Conservation (phyloP, 2,888 invertebrate species). For the Mellilla xanthometata region DNA sequence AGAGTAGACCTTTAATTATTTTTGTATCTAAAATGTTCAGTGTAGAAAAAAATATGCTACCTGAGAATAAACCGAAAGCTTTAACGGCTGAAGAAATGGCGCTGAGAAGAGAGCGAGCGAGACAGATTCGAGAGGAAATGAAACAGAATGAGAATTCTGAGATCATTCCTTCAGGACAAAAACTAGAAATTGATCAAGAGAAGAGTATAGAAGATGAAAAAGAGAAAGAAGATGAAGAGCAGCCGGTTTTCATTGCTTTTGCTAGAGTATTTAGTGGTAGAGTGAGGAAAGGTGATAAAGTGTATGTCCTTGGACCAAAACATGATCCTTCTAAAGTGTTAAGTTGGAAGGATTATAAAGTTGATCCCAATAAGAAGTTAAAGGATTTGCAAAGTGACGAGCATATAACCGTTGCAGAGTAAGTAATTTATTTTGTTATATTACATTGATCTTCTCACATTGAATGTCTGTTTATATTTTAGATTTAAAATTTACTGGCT, state of each 20-base stretch:
- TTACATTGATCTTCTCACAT: no score
- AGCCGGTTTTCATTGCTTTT: slow-evolving; percentile 92
- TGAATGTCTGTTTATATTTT: no score
- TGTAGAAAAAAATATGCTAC: slow-evolving; percentile 87
- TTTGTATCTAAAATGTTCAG: slow-evolving; percentile 96
- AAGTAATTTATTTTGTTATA: no score
- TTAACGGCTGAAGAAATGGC: slow-evolving; percentile 89
- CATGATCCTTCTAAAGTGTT: slow-evolving; percentile 89
- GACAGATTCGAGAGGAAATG: slow-evolving; percentile 84
- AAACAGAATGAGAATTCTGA: slow-evolving; percentile 48
- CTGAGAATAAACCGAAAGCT: slow-evolving; percentile 90
- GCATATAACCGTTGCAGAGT: slow-evolving; percentile 85
- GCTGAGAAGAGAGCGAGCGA: slow-evolving; percentile 85
- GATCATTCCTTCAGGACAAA: slow-evolving; percentile 36
- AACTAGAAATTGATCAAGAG: slow-evolving; percentile 45
- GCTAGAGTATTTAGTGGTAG: slow-evolving; percentile 96
- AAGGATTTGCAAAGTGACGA: slow-evolving; percentile 84
- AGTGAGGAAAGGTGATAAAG: slow-evolving; percentile 87
- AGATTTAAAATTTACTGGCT: no score
- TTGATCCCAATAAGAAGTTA: slow-evolving; percentile 75
- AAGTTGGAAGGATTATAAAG: slow-evolving; percentile 57
- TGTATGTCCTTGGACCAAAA: slow-evolving; percentile 94
- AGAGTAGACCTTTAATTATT: slow-evolving; percentile 86
- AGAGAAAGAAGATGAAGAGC: slow-evolving; percentile 65
- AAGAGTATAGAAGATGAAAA: slow-evolving; percentile 65